Percentiles rank a stretch among this genome's conserved stretches.
Evolutionary conservation across 1,140 invertebrate species (phyloP).

Genomic region (Globodera rostochiensis): DNA sequence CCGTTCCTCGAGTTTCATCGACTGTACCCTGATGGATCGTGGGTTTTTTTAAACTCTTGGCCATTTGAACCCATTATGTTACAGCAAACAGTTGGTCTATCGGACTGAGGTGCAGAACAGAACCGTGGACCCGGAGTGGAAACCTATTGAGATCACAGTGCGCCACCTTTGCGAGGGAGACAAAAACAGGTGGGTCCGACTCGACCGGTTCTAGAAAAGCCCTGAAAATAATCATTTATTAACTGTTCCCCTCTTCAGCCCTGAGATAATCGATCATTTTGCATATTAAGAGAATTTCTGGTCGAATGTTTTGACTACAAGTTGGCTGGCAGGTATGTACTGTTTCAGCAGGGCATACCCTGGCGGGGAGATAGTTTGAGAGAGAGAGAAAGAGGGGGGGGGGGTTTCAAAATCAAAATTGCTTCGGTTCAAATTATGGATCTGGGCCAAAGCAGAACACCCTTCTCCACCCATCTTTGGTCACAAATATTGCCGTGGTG

Average conservation of each 20-base stretch:
- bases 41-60: constrained; percentile 8
- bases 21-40: constrained; percentile 68
- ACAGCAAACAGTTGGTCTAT: constrained; percentile 69
- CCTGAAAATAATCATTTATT: no score
- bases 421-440: no score
- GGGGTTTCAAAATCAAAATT: no score
- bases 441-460: no score
- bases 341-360: neutral
- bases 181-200: constrained; percentile 39
- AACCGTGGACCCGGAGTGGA: constrained; percentile 71
- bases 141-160: constrained; percentile 70
- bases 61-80: neutral
- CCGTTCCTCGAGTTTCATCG: constrained; percentile 70
- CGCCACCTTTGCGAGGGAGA: constrained; percentile 72
- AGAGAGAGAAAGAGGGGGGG: neutral
- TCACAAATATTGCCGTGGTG: neutral
- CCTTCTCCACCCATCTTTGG: no score
- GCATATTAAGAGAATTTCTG: constrained; percentile 6
- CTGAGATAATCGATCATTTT: neutral
- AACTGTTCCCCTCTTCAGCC: no score
- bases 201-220: no score
- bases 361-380: neutral
- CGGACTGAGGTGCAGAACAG: constrained; percentile 70
- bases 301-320: constrained; percentile 24
- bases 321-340: constrained; percentile 1